These are phyloP conservation scores for Noctua janthina DNA, from an alignment of 2,888 invertebrate genomes.

Conservation along the genomic window DNA sequence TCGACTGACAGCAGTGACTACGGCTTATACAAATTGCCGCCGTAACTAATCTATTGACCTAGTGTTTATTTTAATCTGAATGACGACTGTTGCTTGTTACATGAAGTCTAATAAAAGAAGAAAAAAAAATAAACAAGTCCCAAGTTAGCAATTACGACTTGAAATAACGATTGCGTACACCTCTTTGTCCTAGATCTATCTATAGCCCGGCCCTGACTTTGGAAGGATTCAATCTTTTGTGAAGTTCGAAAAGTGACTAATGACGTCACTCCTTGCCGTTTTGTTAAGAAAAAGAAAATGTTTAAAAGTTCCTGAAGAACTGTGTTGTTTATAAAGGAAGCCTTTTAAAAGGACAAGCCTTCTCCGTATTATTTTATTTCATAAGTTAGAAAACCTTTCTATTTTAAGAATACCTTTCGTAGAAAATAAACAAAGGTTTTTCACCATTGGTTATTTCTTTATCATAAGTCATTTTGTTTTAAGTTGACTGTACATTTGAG, in stretches of 20 bases:
- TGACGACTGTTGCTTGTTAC: not conserved
- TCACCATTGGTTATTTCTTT: not conserved
- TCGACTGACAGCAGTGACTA: not conserved
- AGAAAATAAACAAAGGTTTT: not conserved
- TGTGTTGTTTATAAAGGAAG: constrained; percentile 1
- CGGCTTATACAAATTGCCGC: not conserved
- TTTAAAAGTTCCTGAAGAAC: not conserved
- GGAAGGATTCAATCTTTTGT: constrained; percentile 42
- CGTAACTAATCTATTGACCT: not conserved
- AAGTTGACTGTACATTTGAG: not conserved
- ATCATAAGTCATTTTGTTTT: not conserved
- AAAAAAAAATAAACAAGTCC: constrained; percentile 10
- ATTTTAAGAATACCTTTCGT: not conserved
- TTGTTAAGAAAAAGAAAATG: constrained; percentile 5
- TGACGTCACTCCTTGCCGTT: constrained; percentile 20
- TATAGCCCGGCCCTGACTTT: constrained; percentile 28
- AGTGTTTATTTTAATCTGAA: not conserved
- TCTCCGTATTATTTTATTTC: constrained; percentile 10
- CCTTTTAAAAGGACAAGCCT: constrained; percentile 15
- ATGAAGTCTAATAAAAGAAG: not conserved
- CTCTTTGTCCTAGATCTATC: constrained; percentile 32
- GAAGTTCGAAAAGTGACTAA: not conserved
- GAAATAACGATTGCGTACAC: constrained; percentile 34
- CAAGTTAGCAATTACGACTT: constrained; percentile 17
- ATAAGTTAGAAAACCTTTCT: not conserved